Evolutionary conservation across 2,113 vertebrate genomes (phyloP), one percentile per base, ranked within the genome.

Genomic region (Diphyllodes magnificus): DNA sequence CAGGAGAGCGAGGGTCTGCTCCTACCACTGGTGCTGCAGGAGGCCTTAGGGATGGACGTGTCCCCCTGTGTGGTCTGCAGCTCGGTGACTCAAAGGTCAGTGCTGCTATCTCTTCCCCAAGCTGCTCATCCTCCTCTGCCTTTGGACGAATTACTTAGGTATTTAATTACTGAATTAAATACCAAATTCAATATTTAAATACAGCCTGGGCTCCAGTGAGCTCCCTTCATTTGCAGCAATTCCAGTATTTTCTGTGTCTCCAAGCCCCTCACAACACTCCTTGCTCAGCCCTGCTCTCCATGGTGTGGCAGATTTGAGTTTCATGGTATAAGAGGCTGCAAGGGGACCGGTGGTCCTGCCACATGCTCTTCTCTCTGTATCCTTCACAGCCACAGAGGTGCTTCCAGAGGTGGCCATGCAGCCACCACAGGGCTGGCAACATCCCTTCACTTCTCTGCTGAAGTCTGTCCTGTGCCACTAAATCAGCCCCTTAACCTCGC

Each of bases 371-470:
- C 8, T 15, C 20, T 19, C 40, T 3, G 6, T 2, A 16, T 30
- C 40, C 60, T n/a, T 20, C 0, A 0, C 31, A 11, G 40, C 4
- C 15, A 2, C 25, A 33, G 57, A 12, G 15, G 10, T 2, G 0
- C 56, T 30, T 39, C 19, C 35, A 25, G 42, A 28, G 18, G 7
- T 10, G 11, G 45, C 61, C 13, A 2, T 0, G 5, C 39, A 31
- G 44, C 49, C 10, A 1, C 47, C 6, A 4, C 4, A 3, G 54
- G 47, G 31, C 49, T 27, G 50, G 4, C 10, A 13, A 13, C 33
- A 9, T 49, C 11, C 6, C 20, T 47, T 16, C 23, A 21, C 61
- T 71, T 31, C n/a, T 37, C 37, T 3, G 5, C 27, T 23, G 7
- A 8, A 20, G 15, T 9, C 56, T 31, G 10, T 15, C 16, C 42